Percentiles rank a stretch among this genome's conserved stretches.
Conservation (phyloP, 2,888 invertebrate genomes). For the Nomada fabriciana region DNA sequence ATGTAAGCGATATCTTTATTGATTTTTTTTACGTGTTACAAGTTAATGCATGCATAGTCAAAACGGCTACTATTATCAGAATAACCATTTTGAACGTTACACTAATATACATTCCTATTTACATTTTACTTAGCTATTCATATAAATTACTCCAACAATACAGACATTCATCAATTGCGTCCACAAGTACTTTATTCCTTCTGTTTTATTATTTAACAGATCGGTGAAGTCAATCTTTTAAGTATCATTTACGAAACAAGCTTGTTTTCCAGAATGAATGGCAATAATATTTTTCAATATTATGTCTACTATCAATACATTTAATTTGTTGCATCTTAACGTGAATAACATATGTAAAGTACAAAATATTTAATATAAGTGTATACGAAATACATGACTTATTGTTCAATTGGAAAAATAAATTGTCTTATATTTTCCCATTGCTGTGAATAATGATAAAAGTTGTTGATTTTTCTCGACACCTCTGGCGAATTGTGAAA, state of each 20-base stretch:
- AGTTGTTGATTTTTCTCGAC: background rate
- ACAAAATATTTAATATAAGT: too few species aligned
- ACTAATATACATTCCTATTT: background rate
- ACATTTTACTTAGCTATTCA: background rate
- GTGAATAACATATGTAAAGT: too few species aligned
- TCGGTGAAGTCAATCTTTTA: too few species aligned
- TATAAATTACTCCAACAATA: background rate
- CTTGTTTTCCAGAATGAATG: too few species aligned
- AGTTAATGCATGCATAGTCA: slow-evolving; percentile 6
- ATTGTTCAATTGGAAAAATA: too few species aligned
- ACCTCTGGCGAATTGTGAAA: background rate
- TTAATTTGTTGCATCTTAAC: too few species aligned
- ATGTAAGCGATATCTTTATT: slow-evolving; percentile 39
- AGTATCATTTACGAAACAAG: too few species aligned
- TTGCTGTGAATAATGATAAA: background rate
- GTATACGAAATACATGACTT: too few species aligned
- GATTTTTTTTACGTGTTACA: slow-evolving; percentile 24
- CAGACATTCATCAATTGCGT: background rate
- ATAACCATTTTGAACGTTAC: background rate
- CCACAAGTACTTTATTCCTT: too few species aligned
- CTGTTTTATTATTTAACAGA: too few species aligned
- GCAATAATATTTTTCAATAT: too few species aligned
- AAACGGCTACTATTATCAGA: slow-evolving; percentile 19
- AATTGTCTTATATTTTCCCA: background rate
- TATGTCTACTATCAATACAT: too few species aligned